Base-by-base conservation (phyloP, 2,113 vertebrate species). In the Donacobius atricapilla region DNA sequence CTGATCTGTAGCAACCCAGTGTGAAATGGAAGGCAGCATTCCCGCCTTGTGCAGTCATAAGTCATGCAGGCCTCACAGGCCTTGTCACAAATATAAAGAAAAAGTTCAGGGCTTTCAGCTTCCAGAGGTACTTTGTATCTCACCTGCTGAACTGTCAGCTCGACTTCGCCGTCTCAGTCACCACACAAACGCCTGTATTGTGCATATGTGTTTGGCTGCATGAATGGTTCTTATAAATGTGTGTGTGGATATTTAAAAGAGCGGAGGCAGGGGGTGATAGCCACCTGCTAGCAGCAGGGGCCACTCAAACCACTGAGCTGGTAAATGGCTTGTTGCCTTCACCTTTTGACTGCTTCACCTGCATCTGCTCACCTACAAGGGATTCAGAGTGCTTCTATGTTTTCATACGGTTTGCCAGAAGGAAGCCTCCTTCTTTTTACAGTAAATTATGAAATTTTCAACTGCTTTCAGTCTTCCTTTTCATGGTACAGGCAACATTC, bases 31-130 rank as follows among this genome's bases (percentile, higher is more conserved):
- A 94, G 84, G 75, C 95, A 90, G 87, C 9, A 3, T 80, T 81
- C 70, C 70, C 58, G 5, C 66, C 78, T 64, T 42, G 3, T 13
- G 56, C 40, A 23, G 25, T 83, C 76, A 39, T 93, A 87, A 91
- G 30, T 83, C 83, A 92, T 72, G 51, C 79, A 68, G 90, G 87
- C 94, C 95, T 94, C 78, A 17, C 44, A 72, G 91, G 87, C 91
- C 90, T 83, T 82, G 87, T 83, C 80, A 87, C 69, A 48, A 35
- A 58, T 64, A 6, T 21, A 61, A 79, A 84, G 73, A 79, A 89
- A 78, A 91, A 94, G 73, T 96, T 94, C 5, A 53, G 66, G 75
- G 54, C 57, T 84, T 75, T 56, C 48, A 21, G 77, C 54, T 83
- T 92, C 39, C 82, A 30, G 73, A 77, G 75, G 50, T 63, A 4